Percentiles rank a stretch among this genome's conserved stretches.
Conservation (phyloP, 2,113 vertebrate genomes). For the Limnothrissa miodon region DNA sequence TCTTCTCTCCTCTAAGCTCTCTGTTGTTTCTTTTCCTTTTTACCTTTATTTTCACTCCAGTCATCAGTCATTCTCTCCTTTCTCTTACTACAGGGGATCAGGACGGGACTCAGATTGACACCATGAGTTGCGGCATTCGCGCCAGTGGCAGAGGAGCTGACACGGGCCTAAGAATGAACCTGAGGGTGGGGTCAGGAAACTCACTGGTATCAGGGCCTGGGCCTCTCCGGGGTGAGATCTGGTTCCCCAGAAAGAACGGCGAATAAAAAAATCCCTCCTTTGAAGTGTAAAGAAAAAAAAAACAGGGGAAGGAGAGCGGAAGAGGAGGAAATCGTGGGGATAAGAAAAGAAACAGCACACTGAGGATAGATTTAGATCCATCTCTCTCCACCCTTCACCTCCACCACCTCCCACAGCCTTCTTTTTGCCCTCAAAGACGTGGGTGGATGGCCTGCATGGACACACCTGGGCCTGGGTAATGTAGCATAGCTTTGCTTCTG, state of each 20-base stretch:
- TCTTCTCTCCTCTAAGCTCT: background rate
- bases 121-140: background rate
- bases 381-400: background rate
- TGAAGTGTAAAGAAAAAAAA: constrained; percentile 29
- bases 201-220: constrained; percentile 34
- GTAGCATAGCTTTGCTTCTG: background rate
- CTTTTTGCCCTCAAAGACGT: background rate
- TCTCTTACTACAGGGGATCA: background rate
- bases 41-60: background rate
- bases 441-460: background rate
- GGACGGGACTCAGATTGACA: background rate
- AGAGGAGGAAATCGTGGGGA: constrained; percentile 34
- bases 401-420: background rate
- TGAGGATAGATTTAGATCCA: constrained; percentile 27
- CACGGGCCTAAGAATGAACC: constrained; percentile 3
- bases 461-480: constrained; percentile 1
- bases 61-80: background rate
- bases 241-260: constrained; percentile 20
- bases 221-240: constrained; percentile 46
- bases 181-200: constrained; percentile 45
- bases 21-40: background rate
- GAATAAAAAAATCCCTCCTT: constrained; percentile 27
- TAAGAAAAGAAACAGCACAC: constrained; percentile 31
- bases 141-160: background rate
- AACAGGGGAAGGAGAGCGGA: constrained; percentile 4